phyloP scores from a whole-genome alignment of 2,113 vertebrate species.

The Atherinomorus stipes region DNA sequence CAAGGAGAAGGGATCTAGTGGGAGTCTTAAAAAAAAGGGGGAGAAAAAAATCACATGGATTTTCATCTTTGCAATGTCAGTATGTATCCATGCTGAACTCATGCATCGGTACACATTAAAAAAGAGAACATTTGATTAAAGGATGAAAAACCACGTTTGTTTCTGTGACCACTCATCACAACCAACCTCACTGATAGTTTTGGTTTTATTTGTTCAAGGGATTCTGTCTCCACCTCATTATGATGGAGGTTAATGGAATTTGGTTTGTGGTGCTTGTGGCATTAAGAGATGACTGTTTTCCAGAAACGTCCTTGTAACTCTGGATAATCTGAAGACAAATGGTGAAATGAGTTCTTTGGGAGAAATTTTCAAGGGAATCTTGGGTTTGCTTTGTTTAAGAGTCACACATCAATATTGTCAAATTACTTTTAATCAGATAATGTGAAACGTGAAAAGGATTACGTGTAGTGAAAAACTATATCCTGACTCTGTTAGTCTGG shows the following conservation, averaged over 20 bases:
- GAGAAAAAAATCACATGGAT: constrained; percentile 22
- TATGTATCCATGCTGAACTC: constrained; percentile 6
- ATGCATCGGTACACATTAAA: constrained; percentile 3
- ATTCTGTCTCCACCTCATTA: constrained; percentile 1
- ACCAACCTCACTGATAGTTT: constrained; percentile 13
- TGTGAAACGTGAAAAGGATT: background rate
- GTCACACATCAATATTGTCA: background rate
- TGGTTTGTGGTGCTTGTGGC: constrained; percentile 3
- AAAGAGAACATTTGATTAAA: constrained; percentile 7
- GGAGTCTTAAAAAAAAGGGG: constrained; percentile 19
- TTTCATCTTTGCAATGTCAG: constrained; percentile 17
- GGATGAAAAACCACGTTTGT: background rate
- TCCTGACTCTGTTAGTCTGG: background rate
- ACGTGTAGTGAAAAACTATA: background rate
- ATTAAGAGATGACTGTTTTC: constrained; percentile 2
- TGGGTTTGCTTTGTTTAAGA: background rate
- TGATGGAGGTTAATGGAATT: constrained; percentile 14
- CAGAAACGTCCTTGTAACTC: background rate
- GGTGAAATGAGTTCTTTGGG: background rate
- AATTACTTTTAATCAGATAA: background rate
- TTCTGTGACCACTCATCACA: background rate
- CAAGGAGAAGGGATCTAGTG: constrained; percentile 34
- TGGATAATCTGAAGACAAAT: background rate
- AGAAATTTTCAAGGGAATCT: background rate
- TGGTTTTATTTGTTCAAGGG: constrained; percentile 17